Evolutionary conservation across 1,140 invertebrate genomes (phyloP), one percentile per base, ranked within the genome.

Genomic region (Varroa destructor): DNA sequence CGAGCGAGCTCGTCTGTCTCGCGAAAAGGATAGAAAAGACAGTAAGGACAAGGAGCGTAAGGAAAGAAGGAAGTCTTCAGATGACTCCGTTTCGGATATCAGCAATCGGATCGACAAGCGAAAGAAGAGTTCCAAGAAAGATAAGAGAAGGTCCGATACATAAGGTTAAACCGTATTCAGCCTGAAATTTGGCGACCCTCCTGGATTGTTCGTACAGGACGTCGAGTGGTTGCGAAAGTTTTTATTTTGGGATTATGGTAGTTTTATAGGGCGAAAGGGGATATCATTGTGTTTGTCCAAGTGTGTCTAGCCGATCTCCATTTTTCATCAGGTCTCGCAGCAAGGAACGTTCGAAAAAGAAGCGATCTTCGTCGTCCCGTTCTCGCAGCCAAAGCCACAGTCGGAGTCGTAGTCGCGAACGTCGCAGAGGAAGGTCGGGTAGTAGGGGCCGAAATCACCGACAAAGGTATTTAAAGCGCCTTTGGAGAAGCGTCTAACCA

Each of bases 371-470:
- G 8, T 37, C 61, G 40, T 67, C 61, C 10, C 61, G 61, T 40
- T 43, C 40, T 37, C 61, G 61, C 12, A 67, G 61, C 10, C 61
- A 37, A 46, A 67, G 61, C 37, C 61, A 37, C 2, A 67, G 61
- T 67, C 61, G 61, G 57, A 58, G 57, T 58, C 57, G 57, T 12
- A 67, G 61, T 46, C 61, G 36, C 36, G 61, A 67, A 36, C 61
- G 46, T 46, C 61, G 61, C 40, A 67, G 61, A 67, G 61, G 61
- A 40, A 67, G 61, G 61, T 67, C 61, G 61, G 61, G 61, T 67
- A 67, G 61, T 67, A 67, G 61, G 46, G 46, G 46, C 46, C 46
- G 46, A 67, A 40, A 25, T 12, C 61, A 46, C 14, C 61, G 61
- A 14, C 61, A 67, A 67, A 67, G 61, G 61, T 67, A 67, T 67